Percentiles rank a stretch among this genome's conserved stretches.
Conservation (phyloP, 2,797 vertebrate species). For the Chrosomus eos region DNA sequence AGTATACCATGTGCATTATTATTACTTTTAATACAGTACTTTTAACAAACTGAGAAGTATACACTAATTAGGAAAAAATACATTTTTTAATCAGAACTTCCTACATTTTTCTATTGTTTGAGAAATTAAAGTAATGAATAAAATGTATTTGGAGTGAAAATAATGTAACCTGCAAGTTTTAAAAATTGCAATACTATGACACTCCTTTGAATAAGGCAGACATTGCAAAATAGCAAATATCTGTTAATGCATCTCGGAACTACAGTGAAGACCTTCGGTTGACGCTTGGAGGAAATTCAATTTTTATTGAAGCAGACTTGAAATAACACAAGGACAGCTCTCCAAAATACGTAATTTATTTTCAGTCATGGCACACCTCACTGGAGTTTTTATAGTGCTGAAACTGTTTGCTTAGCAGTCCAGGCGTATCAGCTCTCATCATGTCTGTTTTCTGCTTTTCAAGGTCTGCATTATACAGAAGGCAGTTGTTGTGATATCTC, state of each 20-base stretch:
- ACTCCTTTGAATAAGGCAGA: neutral
- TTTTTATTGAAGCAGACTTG: neutral
- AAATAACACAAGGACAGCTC: slow-evolving; percentile 1
- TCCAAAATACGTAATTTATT: neutral
- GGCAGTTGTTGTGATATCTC: slow-evolving; percentile 40
- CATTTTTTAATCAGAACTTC: neutral
- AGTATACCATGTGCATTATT: neutral
- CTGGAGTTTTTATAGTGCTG: slow-evolving; percentile 16
- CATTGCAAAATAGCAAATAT: neutral
- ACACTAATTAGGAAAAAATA: neutral
- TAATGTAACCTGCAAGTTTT: neutral
- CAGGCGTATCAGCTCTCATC: slow-evolving; percentile 23
- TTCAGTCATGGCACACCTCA: neutral
- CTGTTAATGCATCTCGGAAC: neutral
- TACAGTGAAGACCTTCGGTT: neutral
- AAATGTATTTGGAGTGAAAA: neutral
- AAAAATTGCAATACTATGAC: neutral
- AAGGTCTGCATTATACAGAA: slow-evolving; percentile 39
- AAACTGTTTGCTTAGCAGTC: slow-evolving; percentile 26
- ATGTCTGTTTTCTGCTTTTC: slow-evolving; percentile 38
- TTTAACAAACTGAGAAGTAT: neutral
- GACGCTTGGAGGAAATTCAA: neutral
- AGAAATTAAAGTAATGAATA: neutral
- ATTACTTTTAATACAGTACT: neutral
- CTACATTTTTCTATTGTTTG: neutral